A percentile compares a stretch with the other conserved stretches of the same genome.
Evolutionary conservation across 2,113 vertebrate species (phyloP).

Genomic region (Siniperca knerii): DNA sequence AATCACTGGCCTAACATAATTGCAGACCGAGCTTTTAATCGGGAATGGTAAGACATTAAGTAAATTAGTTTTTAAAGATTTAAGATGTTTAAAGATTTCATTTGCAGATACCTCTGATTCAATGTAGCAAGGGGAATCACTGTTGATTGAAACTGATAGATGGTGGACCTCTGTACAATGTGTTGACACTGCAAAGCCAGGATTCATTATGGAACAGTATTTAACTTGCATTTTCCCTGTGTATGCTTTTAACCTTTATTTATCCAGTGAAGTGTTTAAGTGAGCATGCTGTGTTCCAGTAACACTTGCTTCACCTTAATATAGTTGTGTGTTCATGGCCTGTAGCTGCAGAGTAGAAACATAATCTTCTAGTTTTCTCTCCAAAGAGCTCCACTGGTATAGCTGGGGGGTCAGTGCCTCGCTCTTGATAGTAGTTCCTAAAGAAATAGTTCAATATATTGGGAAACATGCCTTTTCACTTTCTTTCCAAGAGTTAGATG

Average conservation of each 20-base stretch:
- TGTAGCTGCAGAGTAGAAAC: neutral
- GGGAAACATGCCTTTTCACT: neutral
- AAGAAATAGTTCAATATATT: neutral
- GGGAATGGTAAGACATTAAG: constrained; percentile 91
- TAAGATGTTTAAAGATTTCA: constrained; percentile 85
- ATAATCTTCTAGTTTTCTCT: neutral
- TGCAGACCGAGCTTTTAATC: constrained; percentile 94
- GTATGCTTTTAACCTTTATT: constrained; percentile 24
- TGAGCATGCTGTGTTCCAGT: constrained; percentile 5
- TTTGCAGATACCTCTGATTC: constrained; percentile 81
- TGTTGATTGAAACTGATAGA: constrained; percentile 76
- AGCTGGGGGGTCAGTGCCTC: neutral
- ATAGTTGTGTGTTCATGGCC: neutral
- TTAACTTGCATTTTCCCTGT: constrained; percentile 11
- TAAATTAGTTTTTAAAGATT: constrained; percentile 92
- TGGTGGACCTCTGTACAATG: constrained; percentile 64
- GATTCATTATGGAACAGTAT: constrained; percentile 48
- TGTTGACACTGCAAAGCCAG: constrained; percentile 57
- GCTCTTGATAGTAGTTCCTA: neutral
- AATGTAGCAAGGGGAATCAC: constrained; percentile 70
- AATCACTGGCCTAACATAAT: constrained; percentile 93
- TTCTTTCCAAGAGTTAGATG: neutral
- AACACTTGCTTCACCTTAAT: neutral
- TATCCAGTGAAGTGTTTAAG: neutral
- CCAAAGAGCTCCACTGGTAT: neutral